Evolutionary conservation across 2,797 vertebrate species (phyloP).

Genomic region (Danio albolineatus): DNA sequence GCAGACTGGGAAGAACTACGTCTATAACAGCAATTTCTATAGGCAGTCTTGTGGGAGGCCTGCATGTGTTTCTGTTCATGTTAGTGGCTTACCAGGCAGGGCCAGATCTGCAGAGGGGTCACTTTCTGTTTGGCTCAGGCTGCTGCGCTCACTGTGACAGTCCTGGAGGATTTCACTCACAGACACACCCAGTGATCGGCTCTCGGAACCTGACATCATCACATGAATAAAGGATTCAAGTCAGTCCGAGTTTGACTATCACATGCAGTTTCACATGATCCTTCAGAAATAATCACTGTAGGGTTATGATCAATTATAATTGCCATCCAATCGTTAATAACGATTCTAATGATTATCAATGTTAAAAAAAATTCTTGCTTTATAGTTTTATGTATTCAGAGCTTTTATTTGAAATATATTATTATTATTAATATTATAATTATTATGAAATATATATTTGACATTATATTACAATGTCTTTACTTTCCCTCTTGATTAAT

Average conservation of each 20-base stretch:
- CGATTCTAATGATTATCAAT: too few species aligned
- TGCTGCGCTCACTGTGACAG: constrained; percentile 83
- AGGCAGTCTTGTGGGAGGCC: neutral
- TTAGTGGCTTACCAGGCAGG: constrained; percentile 84
- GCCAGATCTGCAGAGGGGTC: constrained; percentile 85
- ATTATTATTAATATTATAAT: too few species aligned
- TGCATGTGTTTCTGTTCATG: neutral
- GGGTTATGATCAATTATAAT: too few species aligned
- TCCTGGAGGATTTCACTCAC: constrained; percentile 89
- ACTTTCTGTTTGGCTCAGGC: constrained; percentile 80
- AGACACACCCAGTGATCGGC: constrained; percentile 76
- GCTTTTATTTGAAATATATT: too few species aligned
- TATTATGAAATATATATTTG: too few species aligned
- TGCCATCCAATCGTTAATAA: too few species aligned
- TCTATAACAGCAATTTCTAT: neutral
- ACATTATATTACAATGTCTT: too few species aligned
- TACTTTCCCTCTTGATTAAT: too few species aligned
- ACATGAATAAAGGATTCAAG: too few species aligned
- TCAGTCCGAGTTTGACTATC: neutral
- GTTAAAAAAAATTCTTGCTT: too few species aligned
- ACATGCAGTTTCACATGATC: neutral
- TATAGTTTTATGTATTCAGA: too few species aligned
- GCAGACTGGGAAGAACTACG: neutral
- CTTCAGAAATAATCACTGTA: too few species aligned
- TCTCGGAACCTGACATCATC: constrained; percentile 72